A percentile compares a stretch with the other conserved stretches of the same genome.
phyloP scores from a whole-genome alignment of 2,888 invertebrate species.

The Antitype chi region DNA sequence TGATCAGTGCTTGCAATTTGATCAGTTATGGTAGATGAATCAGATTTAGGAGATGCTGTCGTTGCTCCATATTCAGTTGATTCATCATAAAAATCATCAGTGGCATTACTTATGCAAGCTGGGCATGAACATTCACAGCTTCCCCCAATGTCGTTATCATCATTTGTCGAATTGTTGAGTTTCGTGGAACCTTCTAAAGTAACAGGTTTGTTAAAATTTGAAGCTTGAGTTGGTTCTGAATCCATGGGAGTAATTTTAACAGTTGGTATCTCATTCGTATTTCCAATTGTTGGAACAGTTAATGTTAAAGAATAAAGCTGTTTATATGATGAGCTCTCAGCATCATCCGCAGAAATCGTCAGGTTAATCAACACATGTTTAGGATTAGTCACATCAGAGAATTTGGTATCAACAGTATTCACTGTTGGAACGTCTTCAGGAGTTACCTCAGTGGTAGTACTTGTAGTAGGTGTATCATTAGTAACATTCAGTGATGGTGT shows the following conservation, averaged over 20 bases:
- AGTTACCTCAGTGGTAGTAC: conserved; percentile 63
- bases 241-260: conserved; percentile 90
- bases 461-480: conserved; percentile 69
- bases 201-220: conserved; percentile 85
- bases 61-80: conserved; percentile 74
- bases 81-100: conserved; percentile 85
- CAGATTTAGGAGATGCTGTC: conserved; percentile 53
- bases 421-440: conserved; percentile 68
- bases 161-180: conserved; percentile 69
- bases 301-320: conserved; percentile 95
- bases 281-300: conserved; percentile 93
- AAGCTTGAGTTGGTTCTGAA: conserved; percentile 82
- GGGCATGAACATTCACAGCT: conserved; percentile 94
- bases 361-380: conserved; percentile 95
- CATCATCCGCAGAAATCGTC: conserved; percentile 93
- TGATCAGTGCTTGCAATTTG: conserved; percentile 55
- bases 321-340: conserved; percentile 87
- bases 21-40: conserved; percentile 38
- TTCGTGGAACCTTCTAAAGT: conserved; percentile 80
- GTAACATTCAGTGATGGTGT: conserved; percentile 73
- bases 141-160: conserved; percentile 89
- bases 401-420: conserved; percentile 79
- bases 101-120: conserved; percentile 88
- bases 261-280: conserved; percentile 88
- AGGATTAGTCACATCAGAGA: conserved; percentile 81